Evolutionary conservation across 2,797 vertebrate species (phyloP).

Genomic region (Trachops cirrhosus): DNA sequence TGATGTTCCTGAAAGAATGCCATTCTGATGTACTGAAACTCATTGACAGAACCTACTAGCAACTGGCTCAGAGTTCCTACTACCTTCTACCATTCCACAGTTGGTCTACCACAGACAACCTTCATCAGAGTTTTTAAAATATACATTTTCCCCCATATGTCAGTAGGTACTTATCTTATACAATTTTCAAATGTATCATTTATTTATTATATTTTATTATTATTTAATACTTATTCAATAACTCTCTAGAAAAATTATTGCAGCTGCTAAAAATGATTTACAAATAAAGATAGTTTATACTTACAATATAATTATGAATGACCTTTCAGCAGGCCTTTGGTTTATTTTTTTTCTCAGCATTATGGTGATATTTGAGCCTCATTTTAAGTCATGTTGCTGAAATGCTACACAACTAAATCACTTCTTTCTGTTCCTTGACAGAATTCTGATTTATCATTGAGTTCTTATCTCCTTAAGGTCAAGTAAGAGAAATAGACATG

Average conservation of each 20-base stretch:
- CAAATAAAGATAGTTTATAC: neutral
- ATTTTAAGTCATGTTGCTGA: neutral
- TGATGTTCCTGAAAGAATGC: neutral
- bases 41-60: neutral
- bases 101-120: neutral
- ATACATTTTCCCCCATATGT: neutral
- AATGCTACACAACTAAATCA: neutral
- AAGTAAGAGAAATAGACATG: neutral
- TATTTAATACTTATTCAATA: slow-evolving; percentile 8
- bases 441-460: neutral
- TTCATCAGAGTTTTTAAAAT: neutral
- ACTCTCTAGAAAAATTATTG: neutral
- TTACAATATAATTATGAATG: neutral
- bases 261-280: neutral
- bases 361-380: neutral
- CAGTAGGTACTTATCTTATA: neutral
- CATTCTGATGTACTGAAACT: neutral
- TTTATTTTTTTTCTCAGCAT: slow-evolving; percentile 8
- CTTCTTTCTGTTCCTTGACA: neutral
- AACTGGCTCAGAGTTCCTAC: neutral
- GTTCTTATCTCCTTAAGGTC: neutral
- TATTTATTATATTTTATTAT: neutral
- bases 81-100: neutral
- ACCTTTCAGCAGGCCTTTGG: neutral
- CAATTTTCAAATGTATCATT: neutral